These are phyloP conservation scores for Scaptomyza tumidula DNA, from an alignment of 2,888 invertebrate genomes.

Conservation along the genomic window DNA sequence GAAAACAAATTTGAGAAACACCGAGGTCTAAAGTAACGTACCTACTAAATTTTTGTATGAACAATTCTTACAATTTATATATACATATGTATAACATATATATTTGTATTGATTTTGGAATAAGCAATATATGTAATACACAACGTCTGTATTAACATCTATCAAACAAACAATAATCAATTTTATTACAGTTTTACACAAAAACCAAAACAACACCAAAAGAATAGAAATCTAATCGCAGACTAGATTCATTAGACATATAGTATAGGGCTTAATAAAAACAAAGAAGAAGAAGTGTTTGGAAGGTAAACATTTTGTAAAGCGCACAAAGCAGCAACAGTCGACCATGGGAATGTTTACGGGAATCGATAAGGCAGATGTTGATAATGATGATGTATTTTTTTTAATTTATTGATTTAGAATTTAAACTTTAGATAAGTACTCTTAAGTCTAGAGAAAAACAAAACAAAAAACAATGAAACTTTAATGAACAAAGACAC, in stretches of 20 bases:
- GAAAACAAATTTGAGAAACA: slow-evolving; percentile 67
- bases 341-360: slow-evolving; percentile 58
- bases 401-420: slow-evolving; percentile 4
- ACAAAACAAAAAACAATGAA: background rate
- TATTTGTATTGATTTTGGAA: slow-evolving; percentile 83
- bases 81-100: slow-evolving; percentile 73
- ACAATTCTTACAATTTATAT: slow-evolving; percentile 81
- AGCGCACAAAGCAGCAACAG: slow-evolving; percentile 63
- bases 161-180: slow-evolving; percentile 78
- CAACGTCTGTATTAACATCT: slow-evolving; percentile 66
- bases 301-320: slow-evolving; percentile 22
- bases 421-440: background rate
- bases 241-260: background rate
- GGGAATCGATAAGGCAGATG: slow-evolving; percentile 10
- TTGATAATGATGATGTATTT: slow-evolving; percentile 13
- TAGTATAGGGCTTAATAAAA: slow-evolving; percentile 12
- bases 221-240: slow-evolving; percentile 15
- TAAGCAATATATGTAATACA: slow-evolving; percentile 82
- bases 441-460: slow-evolving; percentile 14
- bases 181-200: slow-evolving; percentile 79
- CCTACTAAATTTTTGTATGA: slow-evolving; percentile 82
- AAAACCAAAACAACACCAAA: slow-evolving; percentile 9
- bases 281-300: slow-evolving; percentile 11
- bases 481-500: slow-evolving; percentile 11
- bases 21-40: slow-evolving; percentile 82